Conservation (phyloP, 2,888 invertebrate species). For the Mechanitis messenoides region DNA sequence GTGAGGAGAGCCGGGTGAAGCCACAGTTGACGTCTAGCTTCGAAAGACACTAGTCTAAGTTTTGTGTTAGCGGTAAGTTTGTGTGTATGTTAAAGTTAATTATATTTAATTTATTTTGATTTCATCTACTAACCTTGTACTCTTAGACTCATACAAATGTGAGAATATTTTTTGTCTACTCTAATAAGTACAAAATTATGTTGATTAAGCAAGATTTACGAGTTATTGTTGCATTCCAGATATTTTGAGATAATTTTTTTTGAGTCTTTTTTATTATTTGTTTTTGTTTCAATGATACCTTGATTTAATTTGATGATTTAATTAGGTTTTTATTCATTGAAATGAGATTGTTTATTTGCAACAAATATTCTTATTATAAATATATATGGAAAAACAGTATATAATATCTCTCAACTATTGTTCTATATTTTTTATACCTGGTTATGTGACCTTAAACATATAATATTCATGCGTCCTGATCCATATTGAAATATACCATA, state of each 20-base stretch:
- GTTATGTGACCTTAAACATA: too few species aligned
- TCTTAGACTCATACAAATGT: conserved; percentile 1
- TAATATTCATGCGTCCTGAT: too few species aligned
- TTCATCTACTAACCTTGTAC: not conserved
- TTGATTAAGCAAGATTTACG: conserved; percentile 1
- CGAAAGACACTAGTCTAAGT: conserved; percentile 51
- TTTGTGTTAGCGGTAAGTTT: conserved; percentile 44
- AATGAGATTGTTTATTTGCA: too few species aligned
- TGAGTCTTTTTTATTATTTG: not conserved
- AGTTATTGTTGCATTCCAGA: conserved; percentile 1
- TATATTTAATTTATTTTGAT: not conserved
- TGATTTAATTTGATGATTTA: not conserved
- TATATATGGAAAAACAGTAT: too few species aligned
- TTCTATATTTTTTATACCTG: too few species aligned
- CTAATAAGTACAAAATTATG: not conserved
- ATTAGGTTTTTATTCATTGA: not conserved
- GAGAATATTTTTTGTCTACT: not conserved
- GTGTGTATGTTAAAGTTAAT: not conserved
- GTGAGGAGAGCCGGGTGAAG: conserved; percentile 51
- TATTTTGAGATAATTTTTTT: not conserved
- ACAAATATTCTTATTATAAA: too few species aligned
- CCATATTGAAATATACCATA: too few species aligned
- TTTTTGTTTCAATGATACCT: not conserved
- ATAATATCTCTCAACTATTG: too few species aligned
- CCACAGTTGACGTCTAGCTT: conserved; percentile 53